phyloP scores from a whole-genome alignment of 2,113 vertebrate genomes.

The Sylvilagus bachmani region DNA sequence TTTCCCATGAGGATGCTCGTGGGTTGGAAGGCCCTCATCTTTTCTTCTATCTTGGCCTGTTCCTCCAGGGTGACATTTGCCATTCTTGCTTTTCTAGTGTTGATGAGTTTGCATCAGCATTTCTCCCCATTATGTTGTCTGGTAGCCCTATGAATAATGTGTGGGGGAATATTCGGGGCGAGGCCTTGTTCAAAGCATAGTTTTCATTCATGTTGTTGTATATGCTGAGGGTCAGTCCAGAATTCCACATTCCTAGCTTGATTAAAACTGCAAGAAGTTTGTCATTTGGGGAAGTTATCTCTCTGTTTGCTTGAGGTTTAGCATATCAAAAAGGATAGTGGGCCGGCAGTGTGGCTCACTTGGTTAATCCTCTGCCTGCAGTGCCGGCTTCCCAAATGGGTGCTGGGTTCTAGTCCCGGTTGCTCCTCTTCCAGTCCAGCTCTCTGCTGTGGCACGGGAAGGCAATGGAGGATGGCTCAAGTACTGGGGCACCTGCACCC shows the following conservation, averaged over 20 bases:
- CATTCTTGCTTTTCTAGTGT: neutral
- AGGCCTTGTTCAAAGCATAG: neutral
- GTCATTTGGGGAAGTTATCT: neutral
- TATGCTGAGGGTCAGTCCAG: neutral
- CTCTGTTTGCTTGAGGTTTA: neutral
- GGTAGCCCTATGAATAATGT: neutral
- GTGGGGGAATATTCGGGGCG: neutral
- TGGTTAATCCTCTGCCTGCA: too few relatives aligned
- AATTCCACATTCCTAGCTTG: neutral
- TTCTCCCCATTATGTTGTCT: neutral
- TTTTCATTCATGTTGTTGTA: neutral
- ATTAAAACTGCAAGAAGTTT: neutral
- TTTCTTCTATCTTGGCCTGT: neutral
- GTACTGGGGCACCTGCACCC: too few relatives aligned
- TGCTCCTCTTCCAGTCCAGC: too few relatives aligned
- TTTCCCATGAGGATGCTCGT: neutral
- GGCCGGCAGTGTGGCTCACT: too few relatives aligned
- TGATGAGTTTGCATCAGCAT: neutral
- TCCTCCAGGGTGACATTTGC: neutral
- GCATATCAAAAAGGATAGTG: neutral
- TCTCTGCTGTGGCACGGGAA: too few relatives aligned
- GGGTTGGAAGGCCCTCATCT: neutral
- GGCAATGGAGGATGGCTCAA: too few relatives aligned
- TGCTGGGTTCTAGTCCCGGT: too few relatives aligned
- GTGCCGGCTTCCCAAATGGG: too few relatives aligned